Evolutionary conservation across 2,797 vertebrate genomes (phyloP), one percentile per base, ranked within the genome.

Genomic region (Tinamus major): DNA sequence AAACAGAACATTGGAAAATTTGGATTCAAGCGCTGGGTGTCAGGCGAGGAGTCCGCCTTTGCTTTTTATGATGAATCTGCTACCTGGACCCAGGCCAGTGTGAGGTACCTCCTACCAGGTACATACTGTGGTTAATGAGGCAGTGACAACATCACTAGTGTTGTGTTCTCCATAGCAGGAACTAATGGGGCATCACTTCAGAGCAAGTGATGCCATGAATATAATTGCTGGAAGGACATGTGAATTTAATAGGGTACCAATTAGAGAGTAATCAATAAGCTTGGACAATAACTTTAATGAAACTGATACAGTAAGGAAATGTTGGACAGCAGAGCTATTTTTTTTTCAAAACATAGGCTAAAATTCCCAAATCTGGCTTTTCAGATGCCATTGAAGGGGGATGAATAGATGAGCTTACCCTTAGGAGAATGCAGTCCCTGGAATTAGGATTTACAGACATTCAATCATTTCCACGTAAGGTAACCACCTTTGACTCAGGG

Each of bases 231-330:
- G 86, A 86, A 0, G 58, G 78, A 85, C 62, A 78, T 79, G 86
- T 91, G 91, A 89, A 85, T 96, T 94, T 95, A 94, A 94, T 84
- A 84, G 91, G 84, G 63, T 59, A 70, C 17, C 80, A 83, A 91
- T 85, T 82, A 95, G 78, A 89, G 79, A 87, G 89, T 83, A 69
- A 95, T 95, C 95, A 79, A 94, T 91, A 95, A 91, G 70, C 79
- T 70, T 69, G 59, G 69, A 56, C 79, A 29, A 3, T 27, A 39
- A 21, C 51, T 59, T 41, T 86, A 44, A 61, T 49, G 70, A 70
- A 93, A 67, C 37, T 64, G 74, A 63, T 56, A 85, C 0, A 0
- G 68, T 62, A 58, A 55, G 63, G 83, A 79, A 90, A 56, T 27
- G 53, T 37, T 37, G 33, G 4, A 20, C 41, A 51, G 74, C 39